phyloP scores from a whole-genome alignment of 2,113 vertebrate species.

The Oostethus manadensis region DNA sequence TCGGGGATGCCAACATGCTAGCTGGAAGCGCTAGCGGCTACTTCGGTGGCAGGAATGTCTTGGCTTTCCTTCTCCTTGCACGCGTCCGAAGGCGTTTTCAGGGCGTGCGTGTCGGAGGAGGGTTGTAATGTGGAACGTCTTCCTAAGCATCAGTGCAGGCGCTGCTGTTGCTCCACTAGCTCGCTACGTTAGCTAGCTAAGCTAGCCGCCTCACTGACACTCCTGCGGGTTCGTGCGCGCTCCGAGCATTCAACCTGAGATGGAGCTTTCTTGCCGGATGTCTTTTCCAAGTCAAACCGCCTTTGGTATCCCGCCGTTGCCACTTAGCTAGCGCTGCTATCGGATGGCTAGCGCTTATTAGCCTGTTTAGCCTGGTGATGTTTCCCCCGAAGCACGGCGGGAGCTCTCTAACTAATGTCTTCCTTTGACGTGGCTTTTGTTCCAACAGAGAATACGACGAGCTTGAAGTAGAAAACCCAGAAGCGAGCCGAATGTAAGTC shows the following conservation, averaged over 20 bases:
- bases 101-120: too few species aligned
- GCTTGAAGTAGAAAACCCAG: slow-evolving; percentile 88
- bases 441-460: slow-evolving; percentile 76
- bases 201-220: slow-evolving; percentile 2
- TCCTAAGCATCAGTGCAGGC: too few species aligned
- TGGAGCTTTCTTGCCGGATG: background rate
- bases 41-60: background rate
- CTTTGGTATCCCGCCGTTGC: background rate
- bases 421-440: slow-evolving; percentile 21
- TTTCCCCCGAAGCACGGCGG: background rate
- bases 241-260: too few species aligned
- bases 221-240: background rate
- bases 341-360: background rate
- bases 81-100: too few species aligned
- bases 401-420: slow-evolving; percentile 7
- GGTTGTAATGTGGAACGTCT: too few species aligned
- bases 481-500: slow-evolving; percentile 99
- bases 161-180: background rate
- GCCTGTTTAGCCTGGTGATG: background rate
- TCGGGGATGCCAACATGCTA: slow-evolving; percentile 30
- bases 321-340: background rate
- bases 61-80: background rate
- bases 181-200: slow-evolving; percentile 28
- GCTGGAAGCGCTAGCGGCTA: slow-evolving; percentile 14
- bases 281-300: background rate